Conservation (phyloP, 2,113 vertebrate genomes). For the Daphoenositta chrysoptera region DNA sequence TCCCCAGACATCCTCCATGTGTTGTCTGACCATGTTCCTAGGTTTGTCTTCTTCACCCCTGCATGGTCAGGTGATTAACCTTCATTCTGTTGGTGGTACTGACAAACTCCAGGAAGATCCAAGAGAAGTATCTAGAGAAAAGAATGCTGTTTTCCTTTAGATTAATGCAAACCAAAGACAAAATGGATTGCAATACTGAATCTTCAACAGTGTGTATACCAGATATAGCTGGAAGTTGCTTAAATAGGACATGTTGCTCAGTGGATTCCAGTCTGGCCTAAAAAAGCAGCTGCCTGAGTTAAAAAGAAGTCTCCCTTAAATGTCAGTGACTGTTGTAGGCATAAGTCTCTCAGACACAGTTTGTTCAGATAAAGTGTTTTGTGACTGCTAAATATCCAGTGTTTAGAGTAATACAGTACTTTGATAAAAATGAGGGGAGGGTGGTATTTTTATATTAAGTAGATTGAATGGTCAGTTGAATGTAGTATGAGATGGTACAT, state of each 20-base stretch:
- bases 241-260: not conserved
- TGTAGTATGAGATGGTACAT: not conserved
- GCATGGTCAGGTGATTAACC: not conserved
- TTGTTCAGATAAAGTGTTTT: not conserved
- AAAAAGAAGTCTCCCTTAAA: not conserved
- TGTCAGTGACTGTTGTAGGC: not conserved
- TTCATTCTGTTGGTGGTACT: not conserved
- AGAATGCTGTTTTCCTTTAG: not conserved
- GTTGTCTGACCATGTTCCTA: not conserved
- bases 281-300: not conserved
- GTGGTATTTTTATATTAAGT: not conserved
- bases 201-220: not conserved
- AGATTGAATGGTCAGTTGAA: not conserved
- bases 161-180: not conserved
- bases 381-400: not conserved
- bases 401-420: not conserved
- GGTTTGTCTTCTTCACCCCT: not conserved
- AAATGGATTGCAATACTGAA: not conserved
- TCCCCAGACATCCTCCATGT: not conserved
- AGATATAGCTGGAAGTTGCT: not conserved
- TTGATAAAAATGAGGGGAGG: not conserved
- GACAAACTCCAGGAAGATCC: not conserved
- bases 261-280: not conserved
- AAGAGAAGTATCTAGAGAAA: not conserved
- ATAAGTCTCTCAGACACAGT: not conserved